Base-by-base conservation (phyloP, 1,140 invertebrate genomes). In the Brachionus koreanus region DNA sequence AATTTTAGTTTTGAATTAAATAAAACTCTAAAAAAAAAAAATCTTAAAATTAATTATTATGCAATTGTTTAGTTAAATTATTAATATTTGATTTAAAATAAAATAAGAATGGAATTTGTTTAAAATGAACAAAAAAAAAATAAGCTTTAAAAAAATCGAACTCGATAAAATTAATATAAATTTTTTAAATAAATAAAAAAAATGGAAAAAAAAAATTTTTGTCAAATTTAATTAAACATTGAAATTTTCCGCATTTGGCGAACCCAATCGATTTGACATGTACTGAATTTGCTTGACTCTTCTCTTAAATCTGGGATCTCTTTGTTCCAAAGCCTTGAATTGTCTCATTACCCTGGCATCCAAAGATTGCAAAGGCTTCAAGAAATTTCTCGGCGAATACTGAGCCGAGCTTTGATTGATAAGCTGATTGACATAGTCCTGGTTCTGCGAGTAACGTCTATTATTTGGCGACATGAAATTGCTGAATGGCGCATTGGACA, bases 331-430 rank as follows among this genome's bases (percentile, higher is more conserved):
- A 9, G 76, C 76, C n/a, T 61, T 79, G 19, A 79, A 79, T 65
- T 79, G 76, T 23, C 76, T 57, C 76, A 79, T 79, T 10, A 79
- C 76, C 3, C 76, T 7, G 16, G 37, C 76, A 39, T 79, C 76
- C 33, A 79, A 43, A 13, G 76, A 79, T 25, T 79, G 76, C 49
- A 79, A 29, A 9, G 76, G 76, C 13, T 79, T 79, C n/a, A 79
- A 65, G 23, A 79, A 61, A 16, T 79, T 79, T 42, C 76, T 57
- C 23, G 76, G 76, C 46, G 76, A 79, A 43, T 79, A 79, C 6
- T 19, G 25, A 2, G 19, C 46, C 19, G 46, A 61, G 19, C 61
- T 79, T 25, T 61, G 52, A n/a, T 65, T 65, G 19, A 61, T 13
- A 0, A 77, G 3, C 19, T 79, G 61, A 23, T 61, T 39, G 5